Conservation (phyloP, 1,140 invertebrate genomes). For the Condylostylus longicornis region DNA sequence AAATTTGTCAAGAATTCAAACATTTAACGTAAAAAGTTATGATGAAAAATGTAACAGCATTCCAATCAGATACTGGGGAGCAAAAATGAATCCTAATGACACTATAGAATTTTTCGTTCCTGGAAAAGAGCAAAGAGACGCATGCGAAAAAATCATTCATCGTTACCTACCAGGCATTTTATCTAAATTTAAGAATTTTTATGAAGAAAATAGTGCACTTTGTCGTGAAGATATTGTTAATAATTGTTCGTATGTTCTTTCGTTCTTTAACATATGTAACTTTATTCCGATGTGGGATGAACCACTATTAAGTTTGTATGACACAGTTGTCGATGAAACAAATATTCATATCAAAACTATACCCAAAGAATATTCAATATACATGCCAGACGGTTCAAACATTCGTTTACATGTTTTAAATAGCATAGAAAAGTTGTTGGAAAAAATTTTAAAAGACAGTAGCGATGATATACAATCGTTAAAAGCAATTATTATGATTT, state of each 20-base stretch:
- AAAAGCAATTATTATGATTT: constrained; percentile 40
- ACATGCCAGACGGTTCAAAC: constrained; percentile 48
- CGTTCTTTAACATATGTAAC: constrained; percentile 38
- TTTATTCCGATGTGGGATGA: constrained; percentile 47
- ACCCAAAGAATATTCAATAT: constrained; percentile 25
- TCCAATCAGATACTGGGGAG: constrained; percentile 72
- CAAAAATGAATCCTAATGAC: constrained; percentile 36
- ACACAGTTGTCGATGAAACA: constrained; percentile 26
- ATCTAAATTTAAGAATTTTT: constrained; percentile 36
- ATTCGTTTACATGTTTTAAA: constrained; percentile 40
- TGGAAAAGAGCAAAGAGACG: constrained; percentile 46
- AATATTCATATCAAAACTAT: constrained; percentile 33
- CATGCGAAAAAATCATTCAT: constrained; percentile 45
- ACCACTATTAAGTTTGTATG: constrained; percentile 34
- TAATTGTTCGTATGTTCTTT: constrained; percentile 32
- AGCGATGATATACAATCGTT: constrained; percentile 66
- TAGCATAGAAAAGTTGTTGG: constrained; percentile 38
- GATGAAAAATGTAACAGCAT: constrained; percentile 51
- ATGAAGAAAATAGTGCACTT: constrained; percentile 25
- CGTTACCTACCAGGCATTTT: constrained; percentile 46
- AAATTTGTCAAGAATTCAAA: constrained; percentile 34
- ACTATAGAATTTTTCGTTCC: constrained; percentile 65
- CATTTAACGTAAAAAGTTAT: constrained; percentile 48
- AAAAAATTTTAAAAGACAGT: constrained; percentile 39
- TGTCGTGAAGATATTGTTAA: constrained; percentile 30